phyloP scores from a whole-genome alignment of 2,113 vertebrate species.

The Anarhynchus alexandrinus region DNA sequence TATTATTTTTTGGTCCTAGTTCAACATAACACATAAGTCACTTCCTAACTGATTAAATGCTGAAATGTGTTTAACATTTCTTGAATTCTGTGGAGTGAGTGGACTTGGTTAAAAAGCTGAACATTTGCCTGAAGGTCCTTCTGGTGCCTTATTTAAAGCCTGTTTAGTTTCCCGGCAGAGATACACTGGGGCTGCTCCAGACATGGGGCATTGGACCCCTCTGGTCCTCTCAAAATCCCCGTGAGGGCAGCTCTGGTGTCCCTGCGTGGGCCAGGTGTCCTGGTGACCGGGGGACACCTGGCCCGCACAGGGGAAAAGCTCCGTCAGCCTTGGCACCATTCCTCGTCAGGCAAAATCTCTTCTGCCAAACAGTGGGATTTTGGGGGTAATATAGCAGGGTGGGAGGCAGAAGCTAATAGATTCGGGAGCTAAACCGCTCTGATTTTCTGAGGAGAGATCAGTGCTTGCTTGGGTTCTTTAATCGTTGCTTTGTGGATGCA shows the following conservation, averaged over 20 bases:
- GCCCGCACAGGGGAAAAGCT: background rate
- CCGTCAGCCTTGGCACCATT: background rate
- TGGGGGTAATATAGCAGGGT: background rate
- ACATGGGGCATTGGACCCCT: background rate
- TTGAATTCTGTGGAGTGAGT: background rate
- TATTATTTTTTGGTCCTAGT: background rate
- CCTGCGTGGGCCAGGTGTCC: background rate
- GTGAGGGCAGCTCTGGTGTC: rapidly evolving
- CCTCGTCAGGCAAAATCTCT: background rate
- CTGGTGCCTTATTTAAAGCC: background rate
- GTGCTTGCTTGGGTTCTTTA: background rate
- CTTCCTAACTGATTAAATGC: background rate
- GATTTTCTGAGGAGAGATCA: background rate
- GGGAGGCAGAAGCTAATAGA: background rate
- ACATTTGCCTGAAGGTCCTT: background rate
- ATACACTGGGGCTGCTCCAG: background rate
- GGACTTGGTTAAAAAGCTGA: background rate
- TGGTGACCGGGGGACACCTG: background rate
- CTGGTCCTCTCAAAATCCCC: background rate
- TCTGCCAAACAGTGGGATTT: background rate
- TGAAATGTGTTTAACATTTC: background rate
- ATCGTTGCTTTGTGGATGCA: background rate
- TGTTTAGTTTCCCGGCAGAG: background rate
- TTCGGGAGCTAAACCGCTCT: background rate
- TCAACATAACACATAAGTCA: background rate